Evolutionary conservation across 2,797 vertebrate genomes (phyloP).

Genomic region (Syngnathus acus): DNA sequence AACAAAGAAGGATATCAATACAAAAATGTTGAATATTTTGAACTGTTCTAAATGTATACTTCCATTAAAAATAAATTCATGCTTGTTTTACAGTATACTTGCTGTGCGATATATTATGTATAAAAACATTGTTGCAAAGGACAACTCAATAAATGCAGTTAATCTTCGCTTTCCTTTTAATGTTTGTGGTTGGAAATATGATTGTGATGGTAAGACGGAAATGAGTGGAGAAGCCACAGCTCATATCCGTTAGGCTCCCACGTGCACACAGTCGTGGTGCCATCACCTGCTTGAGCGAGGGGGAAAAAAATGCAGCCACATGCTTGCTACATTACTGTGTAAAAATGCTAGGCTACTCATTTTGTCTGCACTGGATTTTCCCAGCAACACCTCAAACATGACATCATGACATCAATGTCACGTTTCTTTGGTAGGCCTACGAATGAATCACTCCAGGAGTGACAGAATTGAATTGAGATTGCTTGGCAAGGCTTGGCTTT

Average conservation of each 20-base stretch:
- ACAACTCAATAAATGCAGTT: background rate
- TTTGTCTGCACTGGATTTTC: background rate
- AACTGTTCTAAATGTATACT: background rate
- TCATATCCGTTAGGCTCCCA: slow-evolving; percentile 23
- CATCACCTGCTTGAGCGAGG: background rate
- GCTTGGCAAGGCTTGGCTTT: background rate
- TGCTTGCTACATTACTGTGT: background rate
- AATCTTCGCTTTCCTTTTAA: background rate
- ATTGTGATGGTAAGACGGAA: background rate
- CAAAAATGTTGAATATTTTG: background rate
- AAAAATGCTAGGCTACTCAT: background rate
- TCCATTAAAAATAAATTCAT: background rate
- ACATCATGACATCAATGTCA: background rate
- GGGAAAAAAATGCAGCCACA: background rate
- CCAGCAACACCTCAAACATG: background rate
- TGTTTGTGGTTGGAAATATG: background rate
- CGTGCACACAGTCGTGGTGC: background rate
- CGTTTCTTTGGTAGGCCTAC: background rate
- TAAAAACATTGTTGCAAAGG: background rate
- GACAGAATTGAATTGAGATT: background rate
- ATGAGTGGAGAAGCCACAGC: slow-evolving; percentile 16
- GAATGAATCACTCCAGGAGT: background rate
- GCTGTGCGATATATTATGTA: background rate
- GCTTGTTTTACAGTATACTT: background rate
- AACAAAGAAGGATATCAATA: background rate